Evolutionary conservation across 2,888 invertebrate species (phyloP).

Genomic region (Trimorus sp.): DNA sequence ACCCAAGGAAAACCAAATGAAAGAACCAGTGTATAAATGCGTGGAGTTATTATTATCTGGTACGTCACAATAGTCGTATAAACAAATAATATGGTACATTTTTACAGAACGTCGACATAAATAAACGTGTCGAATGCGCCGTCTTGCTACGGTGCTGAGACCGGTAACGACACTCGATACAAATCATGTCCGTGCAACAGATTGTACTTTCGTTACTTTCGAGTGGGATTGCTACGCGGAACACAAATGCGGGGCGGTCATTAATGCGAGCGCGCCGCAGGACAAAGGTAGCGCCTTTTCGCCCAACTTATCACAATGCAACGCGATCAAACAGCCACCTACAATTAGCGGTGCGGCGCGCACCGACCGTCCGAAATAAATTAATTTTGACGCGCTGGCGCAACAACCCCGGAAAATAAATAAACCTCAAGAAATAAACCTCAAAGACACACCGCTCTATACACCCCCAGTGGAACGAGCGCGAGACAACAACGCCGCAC

Average conservation of each 20-base stretch:
- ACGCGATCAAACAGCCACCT: conserved; percentile 40
- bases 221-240: conserved; percentile 37
- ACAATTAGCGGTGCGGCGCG: conserved; percentile 31
- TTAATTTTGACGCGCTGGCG: conserved; percentile 23
- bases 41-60: conserved; percentile 42
- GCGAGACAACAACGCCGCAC: no score
- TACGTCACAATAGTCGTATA: conserved; percentile 49
- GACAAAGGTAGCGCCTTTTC: no score
- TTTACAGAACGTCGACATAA: conserved; percentile 53
- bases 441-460: conserved; percentile 52
- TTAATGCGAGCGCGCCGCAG: no score
- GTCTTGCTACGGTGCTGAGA: conserved; percentile 48
- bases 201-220: conserved; percentile 31
- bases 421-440: conserved; percentile 55
- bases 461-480: no score
- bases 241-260: no score
- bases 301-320: conserved; percentile 40
- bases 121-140: conserved; percentile 36
- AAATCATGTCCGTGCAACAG: conserved; percentile 44
- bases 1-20: conserved; percentile 40
- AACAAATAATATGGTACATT: conserved; percentile 56
- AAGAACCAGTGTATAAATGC: conserved; percentile 37
- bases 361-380: conserved; percentile 14
- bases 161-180: conserved; percentile 40
- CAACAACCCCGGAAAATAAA: conserved; percentile 54